phyloP scores from a whole-genome alignment of 2,113 vertebrate genomes.

The Fukomys damarensis region DNA sequence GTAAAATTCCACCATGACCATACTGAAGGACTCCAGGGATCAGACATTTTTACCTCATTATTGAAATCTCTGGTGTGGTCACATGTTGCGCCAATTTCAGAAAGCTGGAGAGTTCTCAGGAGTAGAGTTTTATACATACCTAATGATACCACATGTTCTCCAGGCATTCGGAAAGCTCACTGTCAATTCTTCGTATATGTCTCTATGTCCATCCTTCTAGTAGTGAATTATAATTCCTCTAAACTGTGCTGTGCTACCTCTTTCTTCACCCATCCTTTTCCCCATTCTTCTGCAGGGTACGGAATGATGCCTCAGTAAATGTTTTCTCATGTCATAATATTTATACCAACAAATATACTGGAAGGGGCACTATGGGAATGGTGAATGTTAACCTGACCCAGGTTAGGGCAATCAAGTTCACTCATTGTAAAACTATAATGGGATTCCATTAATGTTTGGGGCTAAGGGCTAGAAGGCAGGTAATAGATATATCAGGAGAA shows the following conservation, averaged over 20 bases:
- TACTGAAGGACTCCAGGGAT: background rate
- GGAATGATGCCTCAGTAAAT: background rate
- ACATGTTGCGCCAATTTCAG: background rate
- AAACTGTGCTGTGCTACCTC: rapidly evolving
- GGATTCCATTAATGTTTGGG: background rate
- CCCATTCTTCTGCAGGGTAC: background rate
- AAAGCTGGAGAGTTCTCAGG: background rate
- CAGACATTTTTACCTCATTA: background rate
- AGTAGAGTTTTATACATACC: background rate
- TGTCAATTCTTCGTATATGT: background rate
- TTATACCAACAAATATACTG: background rate
- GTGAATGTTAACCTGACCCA: background rate
- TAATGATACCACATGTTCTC: background rate
- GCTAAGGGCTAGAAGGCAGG: background rate
- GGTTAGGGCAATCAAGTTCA: background rate
- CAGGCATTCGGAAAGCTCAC: background rate
- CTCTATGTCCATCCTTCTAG: background rate
- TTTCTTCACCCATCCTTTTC: background rate
- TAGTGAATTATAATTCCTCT: background rate
- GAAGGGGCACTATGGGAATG: background rate
- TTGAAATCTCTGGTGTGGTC: background rate
- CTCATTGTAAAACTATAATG: background rate
- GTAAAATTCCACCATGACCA: background rate
- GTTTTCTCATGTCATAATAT: background rate
- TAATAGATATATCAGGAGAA: background rate